Percentiles rank a stretch among this genome's conserved stretches.
phyloP scores from a whole-genome alignment of 2,113 vertebrate genomes.

The Podocnemis expansa region DNA sequence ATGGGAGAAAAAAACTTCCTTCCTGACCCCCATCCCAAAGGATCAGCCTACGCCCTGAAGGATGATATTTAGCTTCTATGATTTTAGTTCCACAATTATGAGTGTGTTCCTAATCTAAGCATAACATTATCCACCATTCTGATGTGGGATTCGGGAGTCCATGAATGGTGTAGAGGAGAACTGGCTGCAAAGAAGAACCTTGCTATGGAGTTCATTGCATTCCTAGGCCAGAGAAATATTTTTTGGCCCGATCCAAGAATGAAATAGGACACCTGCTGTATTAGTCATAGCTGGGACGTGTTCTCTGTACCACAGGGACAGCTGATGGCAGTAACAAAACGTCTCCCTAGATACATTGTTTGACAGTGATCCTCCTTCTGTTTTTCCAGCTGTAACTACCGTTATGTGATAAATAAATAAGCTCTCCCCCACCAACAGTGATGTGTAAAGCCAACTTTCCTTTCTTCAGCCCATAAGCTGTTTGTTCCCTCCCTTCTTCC shows the following conservation, averaged over 20 bases:
- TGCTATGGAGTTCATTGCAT: conserved; percentile 19
- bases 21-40: background rate
- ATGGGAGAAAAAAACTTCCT: background rate
- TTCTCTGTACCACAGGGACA: conserved; percentile 75
- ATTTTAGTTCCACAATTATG: background rate
- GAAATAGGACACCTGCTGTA: conserved; percentile 70
- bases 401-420: conserved; percentile 68
- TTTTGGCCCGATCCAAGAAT: conserved; percentile 10
- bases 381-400: conserved; percentile 72
- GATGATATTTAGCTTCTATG: background rate
- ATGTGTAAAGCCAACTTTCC: conserved; percentile 20
- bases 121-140: background rate
- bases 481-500: background rate
- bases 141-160: background rate
- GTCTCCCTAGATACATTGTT: conserved; percentile 71
- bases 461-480: background rate
- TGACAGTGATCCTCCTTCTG: conserved; percentile 22
- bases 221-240: conserved; percentile 55
- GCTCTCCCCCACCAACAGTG: conserved; percentile 22
- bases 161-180: background rate
- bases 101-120: background rate
- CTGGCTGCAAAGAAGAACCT: background rate
- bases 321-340: conserved; percentile 76
- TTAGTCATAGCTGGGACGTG: conserved; percentile 38
- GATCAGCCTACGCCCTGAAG: background rate